Evolutionary conservation across 2,113 vertebrate species (phyloP), one percentile per base, ranked within the genome.

Genomic region (Myiozetetes cayanensis): DNA sequence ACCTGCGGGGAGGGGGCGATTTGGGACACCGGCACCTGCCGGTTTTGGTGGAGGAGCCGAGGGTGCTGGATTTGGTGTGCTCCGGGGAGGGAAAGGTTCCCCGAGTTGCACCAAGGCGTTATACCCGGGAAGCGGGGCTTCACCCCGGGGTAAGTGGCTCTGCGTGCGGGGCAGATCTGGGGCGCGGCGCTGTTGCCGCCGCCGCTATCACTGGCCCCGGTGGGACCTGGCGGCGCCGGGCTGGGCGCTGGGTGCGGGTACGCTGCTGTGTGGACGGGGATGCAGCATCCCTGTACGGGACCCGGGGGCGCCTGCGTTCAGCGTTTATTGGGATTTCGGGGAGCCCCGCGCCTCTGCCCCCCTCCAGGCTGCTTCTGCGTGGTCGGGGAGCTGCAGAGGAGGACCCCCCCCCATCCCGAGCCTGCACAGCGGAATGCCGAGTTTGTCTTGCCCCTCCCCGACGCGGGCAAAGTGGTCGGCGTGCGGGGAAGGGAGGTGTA

Each of bases 391-490:
- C 23, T 66, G 71, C 10, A 5, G 30, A 10, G 35, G 31, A 22
- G 15, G 14, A 4, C 3, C 9, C 8, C 5, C 3, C 9, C 10
- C 33, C 10, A 4, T 39, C 25, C 41, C 1, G 7, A 28, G 6
- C 18, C 21, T 1, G 2, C 14, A 31, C 37, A 17, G 35, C 28
- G n/a, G 58, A 17, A 16, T 1, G 7, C 71, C 0, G 5, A 23
- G 22, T 22, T 16, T 2, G 0, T 31, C 25, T 25, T 1, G 3
- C 21, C 27, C 21, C 6, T 86, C 22, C 46, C 30, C 7, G 33
- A 5, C 1, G 0, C 2, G 2, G 53, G 15, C 23, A 16, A 63
- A 72, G 30, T 5, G 0, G 14, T 35, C 53, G 27, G 67, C 3
- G 0, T 56, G 4, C 25, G 28, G 27, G 18, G 14, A 44, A 20